Percentiles rank a stretch among this genome's conserved stretches.
Evolutionary conservation across 2,113 vertebrate species (phyloP).

Genomic region (Callipepla squamata): DNA sequence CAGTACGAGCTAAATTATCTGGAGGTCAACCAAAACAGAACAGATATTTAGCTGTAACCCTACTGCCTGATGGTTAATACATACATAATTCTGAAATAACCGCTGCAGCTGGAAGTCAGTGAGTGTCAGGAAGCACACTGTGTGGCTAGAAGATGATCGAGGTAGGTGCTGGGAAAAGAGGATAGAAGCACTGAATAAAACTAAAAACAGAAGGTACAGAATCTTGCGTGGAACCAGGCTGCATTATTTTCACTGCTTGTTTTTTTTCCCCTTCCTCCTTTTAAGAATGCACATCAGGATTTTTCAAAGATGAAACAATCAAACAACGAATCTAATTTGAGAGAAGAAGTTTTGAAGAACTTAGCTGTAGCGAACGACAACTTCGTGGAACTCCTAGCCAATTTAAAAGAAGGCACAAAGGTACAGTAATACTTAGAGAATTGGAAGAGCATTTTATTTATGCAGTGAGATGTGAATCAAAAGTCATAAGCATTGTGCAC

Average conservation of each 20-base stretch:
- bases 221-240: not conserved
- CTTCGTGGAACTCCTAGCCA: slow-evolving; percentile 93
- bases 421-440: slow-evolving; percentile 66
- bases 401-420: slow-evolving; percentile 97
- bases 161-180: not conserved
- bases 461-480: not conserved
- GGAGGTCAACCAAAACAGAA: not conserved
- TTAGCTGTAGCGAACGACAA: slow-evolving; percentile 96
- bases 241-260: not conserved
- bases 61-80: not conserved
- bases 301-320: slow-evolving; percentile 96
- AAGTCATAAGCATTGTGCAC: not conserved
- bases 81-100: not conserved
- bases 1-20: not conserved
- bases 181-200: not conserved
- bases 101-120: not conserved
- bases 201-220: not conserved
- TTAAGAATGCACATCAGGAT: slow-evolving; percentile 91
- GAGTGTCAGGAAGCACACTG: not conserved
- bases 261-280: not conserved
- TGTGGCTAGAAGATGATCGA: not conserved
- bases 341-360: slow-evolving; percentile 97
- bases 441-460: not conserved
- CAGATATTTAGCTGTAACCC: not conserved
- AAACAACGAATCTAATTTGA: slow-evolving; percentile 91